Percentiles rank a stretch among this genome's conserved stretches.
Conservation (phyloP, 1,140 invertebrate species). For the Drosophila sechellia region DNA sequence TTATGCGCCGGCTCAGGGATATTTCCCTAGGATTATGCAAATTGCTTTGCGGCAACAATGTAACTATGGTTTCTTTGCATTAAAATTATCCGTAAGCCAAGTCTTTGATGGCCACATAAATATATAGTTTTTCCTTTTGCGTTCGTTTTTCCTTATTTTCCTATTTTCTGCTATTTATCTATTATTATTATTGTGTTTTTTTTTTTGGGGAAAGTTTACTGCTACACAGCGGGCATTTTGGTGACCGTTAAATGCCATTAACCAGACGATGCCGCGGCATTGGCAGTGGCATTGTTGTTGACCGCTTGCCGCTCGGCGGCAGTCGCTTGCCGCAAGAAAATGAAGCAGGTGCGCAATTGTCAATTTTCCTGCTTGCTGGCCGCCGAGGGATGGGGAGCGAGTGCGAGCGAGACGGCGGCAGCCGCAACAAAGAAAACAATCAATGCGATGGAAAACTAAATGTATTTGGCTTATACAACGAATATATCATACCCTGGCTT, state of each 20-base stretch:
- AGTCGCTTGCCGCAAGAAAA: constrained; percentile 53
- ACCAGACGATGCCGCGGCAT: constrained; percentile 72
- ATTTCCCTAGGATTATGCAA: constrained; percentile 62
- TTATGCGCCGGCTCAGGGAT: constrained; percentile 41
- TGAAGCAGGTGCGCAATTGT: constrained; percentile 82
- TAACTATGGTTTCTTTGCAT: constrained; percentile 30
- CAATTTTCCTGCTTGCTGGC: constrained; percentile 69
- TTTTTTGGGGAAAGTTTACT: constrained; percentile 77
- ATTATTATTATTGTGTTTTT: constrained; percentile 11
- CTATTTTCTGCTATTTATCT: constrained; percentile 33
- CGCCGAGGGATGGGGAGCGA: constrained; percentile 20
- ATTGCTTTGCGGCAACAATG: constrained; percentile 39
- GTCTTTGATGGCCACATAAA: constrained; percentile 39
- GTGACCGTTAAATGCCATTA: constrained; percentile 82
- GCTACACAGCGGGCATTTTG: constrained; percentile 75
- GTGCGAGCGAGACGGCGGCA: constrained; percentile 14
- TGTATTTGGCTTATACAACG: constrained; percentile 1
- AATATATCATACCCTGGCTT: constrained; percentile 29
- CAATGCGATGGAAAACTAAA: constrained; percentile 49
- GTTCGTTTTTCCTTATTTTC: constrained; percentile 11
- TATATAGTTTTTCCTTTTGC: constrained; percentile 38
- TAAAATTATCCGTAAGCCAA: constrained; percentile 46
- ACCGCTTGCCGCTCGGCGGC: constrained; percentile 44
- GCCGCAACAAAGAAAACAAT: constrained; percentile 69
- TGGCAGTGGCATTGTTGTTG: constrained; percentile 73